These are phyloP conservation scores for Tarsius wallacei DNA, from an alignment of 2,797 vertebrate genomes.

Conservation along the genomic window DNA sequence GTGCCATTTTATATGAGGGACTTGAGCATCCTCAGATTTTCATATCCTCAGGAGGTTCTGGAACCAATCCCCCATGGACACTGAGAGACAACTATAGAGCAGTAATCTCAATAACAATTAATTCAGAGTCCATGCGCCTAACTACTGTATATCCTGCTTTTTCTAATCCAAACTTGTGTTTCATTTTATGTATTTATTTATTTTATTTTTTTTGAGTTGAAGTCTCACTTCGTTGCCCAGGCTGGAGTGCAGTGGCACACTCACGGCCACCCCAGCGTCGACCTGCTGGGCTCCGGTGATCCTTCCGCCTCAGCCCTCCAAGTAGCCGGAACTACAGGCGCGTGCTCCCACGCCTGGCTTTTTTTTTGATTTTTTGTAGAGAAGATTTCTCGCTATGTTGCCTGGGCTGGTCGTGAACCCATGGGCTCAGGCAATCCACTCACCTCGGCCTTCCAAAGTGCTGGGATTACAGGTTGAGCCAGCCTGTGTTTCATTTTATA, in stretches of 20 bases:
- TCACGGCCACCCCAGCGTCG: background rate
- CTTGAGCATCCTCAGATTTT: too few species aligned
- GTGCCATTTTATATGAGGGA: too few species aligned
- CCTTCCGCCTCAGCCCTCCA: background rate
- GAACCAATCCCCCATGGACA: too few species aligned
- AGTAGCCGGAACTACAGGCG: background rate
- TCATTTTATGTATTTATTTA: background rate
- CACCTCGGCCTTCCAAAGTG: background rate
- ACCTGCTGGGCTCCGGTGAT: background rate
- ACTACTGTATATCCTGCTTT: too few species aligned
- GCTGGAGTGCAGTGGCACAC: background rate
- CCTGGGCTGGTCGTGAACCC: background rate
- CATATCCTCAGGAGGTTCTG: too few species aligned
- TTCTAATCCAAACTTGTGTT: too few species aligned
- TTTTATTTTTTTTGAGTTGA: background rate
- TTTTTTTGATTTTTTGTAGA: background rate
- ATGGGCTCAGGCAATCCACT: background rate
- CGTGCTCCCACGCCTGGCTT: too few species aligned
- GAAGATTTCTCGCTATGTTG: background rate
- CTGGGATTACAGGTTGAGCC: background rate
- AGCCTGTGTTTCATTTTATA: slow-evolving; percentile 16
- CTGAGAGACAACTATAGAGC: too few species aligned
- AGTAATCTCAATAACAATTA: too few species aligned
- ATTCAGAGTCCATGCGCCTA: too few species aligned
- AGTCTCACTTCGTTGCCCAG: background rate